Conservation (phyloP, 2,113 vertebrate genomes). For the Theropithecus gelada region DNA sequence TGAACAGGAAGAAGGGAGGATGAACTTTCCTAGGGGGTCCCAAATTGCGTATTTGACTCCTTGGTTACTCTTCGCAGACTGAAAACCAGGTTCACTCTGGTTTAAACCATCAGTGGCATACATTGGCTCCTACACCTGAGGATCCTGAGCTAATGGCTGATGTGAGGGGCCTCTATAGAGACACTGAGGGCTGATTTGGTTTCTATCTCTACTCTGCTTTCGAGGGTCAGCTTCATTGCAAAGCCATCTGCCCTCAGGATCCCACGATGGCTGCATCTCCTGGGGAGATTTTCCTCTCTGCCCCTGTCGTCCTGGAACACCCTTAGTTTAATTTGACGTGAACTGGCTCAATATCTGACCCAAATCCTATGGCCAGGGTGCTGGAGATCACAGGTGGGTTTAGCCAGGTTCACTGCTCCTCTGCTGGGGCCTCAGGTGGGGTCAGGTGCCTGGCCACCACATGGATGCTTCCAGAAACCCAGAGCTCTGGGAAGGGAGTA, state of each 20-base stretch:
- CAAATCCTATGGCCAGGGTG: not conserved
- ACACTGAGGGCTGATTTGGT: not conserved
- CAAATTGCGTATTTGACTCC: rapidly evolving
- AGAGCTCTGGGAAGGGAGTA: not conserved
- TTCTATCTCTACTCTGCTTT: not conserved
- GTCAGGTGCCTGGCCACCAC: too few relatives aligned
- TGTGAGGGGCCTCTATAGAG: not conserved
- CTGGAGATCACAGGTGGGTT: not conserved
- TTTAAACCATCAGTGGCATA: not conserved
- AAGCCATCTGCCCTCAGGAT: too few relatives aligned
- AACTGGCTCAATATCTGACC: not conserved
- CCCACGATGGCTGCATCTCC: not conserved
- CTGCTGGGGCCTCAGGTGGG: not conserved
- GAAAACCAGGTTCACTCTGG: not conserved
- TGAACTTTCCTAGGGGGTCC: rapidly evolving
- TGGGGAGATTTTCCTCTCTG: not conserved
- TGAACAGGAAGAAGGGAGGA: not conserved
- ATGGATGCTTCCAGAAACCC: not conserved
- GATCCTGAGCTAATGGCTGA: not conserved
- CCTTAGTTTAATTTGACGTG: too few relatives aligned
- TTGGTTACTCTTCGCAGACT: not conserved
- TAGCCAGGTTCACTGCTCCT: not conserved
- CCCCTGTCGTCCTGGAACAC: not conserved
- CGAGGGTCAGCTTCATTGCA: not conserved
- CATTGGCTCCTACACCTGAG: rapidly evolving